Conservation (phyloP, 2,113 vertebrate species). For the Carassius gibelio region DNA sequence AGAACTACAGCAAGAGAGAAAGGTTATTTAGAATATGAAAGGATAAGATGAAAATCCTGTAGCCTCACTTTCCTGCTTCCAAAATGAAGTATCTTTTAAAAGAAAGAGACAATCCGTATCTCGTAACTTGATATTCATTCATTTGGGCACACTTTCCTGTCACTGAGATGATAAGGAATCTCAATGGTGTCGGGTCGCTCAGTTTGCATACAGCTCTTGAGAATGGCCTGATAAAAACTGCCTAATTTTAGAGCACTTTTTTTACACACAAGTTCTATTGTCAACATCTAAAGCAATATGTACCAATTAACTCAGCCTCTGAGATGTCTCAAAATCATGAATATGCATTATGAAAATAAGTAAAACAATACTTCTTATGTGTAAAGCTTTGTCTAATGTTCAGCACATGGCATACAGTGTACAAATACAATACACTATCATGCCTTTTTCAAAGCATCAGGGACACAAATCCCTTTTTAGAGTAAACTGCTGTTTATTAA, state of each 20-base stretch:
- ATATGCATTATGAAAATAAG: slow-evolving; percentile 6
- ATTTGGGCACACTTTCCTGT: slow-evolving; percentile 47
- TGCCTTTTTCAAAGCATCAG: not conserved
- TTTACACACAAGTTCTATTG: not conserved
- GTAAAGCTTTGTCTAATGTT: not conserved
- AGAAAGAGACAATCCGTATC: slow-evolving; percentile 42
- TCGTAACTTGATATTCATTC: slow-evolving; percentile 55
- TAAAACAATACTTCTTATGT: slow-evolving; percentile 12
- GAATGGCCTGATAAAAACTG: slow-evolving; percentile 44
- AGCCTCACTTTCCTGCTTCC: slow-evolving; percentile 40
- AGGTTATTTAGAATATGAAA: slow-evolving; percentile 52
- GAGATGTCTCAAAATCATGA: not conserved
- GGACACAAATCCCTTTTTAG: not conserved
- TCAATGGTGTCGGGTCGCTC: slow-evolving; percentile 40
- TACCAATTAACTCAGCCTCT: slow-evolving; percentile 4
- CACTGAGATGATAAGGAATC: slow-evolving; percentile 44
- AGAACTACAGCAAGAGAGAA: slow-evolving; percentile 10
- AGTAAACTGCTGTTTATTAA: not conserved
- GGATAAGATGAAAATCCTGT: slow-evolving; percentile 35
- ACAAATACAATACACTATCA: not conserved
- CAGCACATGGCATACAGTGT: not conserved
- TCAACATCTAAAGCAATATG: not conserved
- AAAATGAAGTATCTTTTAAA: slow-evolving; percentile 44
- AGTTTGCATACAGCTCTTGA: slow-evolving; percentile 44
- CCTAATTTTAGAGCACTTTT: not conserved